phyloP scores from a whole-genome alignment of 2,797 vertebrate species.

The Sciurus carolinensis region DNA sequence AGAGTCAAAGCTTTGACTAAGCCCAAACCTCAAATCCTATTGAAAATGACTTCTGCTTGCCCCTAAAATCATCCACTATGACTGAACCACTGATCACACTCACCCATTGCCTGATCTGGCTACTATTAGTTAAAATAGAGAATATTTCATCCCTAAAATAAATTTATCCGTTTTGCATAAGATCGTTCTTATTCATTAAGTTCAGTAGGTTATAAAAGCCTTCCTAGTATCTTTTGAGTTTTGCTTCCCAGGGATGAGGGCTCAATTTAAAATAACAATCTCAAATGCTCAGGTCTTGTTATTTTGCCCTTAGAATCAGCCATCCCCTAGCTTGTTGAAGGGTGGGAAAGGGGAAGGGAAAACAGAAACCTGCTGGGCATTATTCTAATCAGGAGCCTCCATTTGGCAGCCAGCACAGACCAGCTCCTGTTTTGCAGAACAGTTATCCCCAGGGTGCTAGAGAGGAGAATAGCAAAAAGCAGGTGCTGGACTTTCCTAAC shows the following conservation, averaged over 20 bases:
- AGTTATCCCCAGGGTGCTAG: background rate
- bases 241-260: background rate
- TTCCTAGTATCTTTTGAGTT: background rate
- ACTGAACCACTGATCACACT: background rate
- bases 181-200: background rate
- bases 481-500: background rate
- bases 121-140: background rate
- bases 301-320: conserved; percentile 51
- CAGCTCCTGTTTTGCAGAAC: conserved; percentile 40
- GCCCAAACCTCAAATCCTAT: background rate
- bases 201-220: background rate
- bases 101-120: background rate
- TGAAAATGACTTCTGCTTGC: background rate
- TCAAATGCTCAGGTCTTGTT: background rate
- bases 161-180: conserved; percentile 28
- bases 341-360: conserved; percentile 71
- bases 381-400: conserved; percentile 44
- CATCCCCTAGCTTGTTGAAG: background rate
- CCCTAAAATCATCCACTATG: background rate
- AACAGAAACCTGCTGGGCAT: conserved; percentile 46
- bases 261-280: background rate
- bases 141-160: background rate
- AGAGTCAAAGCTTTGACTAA: background rate
- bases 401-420: conserved; percentile 18
- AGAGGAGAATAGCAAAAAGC: background rate